Evolutionary conservation across 2,888 invertebrate genomes (phyloP).

Genomic region (Perithous albicinctus): DNA sequence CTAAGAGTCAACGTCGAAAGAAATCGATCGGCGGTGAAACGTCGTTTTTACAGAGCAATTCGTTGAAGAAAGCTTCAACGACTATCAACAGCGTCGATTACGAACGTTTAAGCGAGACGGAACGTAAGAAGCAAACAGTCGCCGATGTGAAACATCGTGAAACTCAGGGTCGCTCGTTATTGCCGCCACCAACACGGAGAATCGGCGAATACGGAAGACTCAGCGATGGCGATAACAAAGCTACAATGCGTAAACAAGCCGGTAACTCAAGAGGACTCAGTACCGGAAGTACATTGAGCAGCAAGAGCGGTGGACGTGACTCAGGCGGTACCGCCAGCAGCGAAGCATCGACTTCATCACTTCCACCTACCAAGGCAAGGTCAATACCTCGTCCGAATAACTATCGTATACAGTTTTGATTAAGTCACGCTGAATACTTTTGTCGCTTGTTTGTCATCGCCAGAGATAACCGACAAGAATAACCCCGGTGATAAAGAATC

Average conservation of each 20-base stretch:
- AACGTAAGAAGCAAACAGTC: conserved; percentile 83
- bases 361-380: conserved; percentile 88
- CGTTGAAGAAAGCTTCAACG: conserved; percentile 70
- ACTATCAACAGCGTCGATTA: conserved; percentile 87
- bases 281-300: conserved; percentile 83
- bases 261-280: conserved; percentile 79
- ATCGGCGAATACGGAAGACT: conserved; percentile 87
- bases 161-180: conserved; percentile 85
- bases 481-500: conserved; percentile 15
- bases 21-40: conserved; percentile 76
- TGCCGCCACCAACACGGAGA: conserved; percentile 86
- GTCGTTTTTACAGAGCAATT: conserved; percentile 64
- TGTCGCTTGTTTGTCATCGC: neutral
- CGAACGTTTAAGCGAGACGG: conserved; percentile 87
- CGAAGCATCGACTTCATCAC: conserved; percentile 86
- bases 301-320: conserved; percentile 85
- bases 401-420: conserved; percentile 91
- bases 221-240: conserved; percentile 85
- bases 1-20: conserved; percentile 78
- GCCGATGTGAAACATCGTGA: conserved; percentile 83
- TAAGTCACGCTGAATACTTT: neutral
- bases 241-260: conserved; percentile 76
- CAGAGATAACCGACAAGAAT: neutral
- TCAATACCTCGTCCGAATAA: conserved; percentile 88
- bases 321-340: conserved; percentile 86